Conservation (phyloP, 2,113 vertebrate genomes). For the Hyla sarda region DNA sequence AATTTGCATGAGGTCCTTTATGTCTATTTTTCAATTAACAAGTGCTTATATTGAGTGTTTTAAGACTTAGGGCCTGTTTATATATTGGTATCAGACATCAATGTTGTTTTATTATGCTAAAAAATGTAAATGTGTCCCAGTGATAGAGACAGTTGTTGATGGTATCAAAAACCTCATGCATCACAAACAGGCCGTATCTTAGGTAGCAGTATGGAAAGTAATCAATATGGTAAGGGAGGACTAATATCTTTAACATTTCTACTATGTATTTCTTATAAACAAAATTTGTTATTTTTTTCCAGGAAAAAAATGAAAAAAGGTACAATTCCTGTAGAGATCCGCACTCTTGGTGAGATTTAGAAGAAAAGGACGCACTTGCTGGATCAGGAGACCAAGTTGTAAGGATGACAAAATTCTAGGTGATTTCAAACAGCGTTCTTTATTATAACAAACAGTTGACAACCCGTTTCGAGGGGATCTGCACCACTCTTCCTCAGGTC, state of each 20-base stretch:
- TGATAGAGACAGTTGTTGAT: background rate
- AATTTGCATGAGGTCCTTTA: background rate
- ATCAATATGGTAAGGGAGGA: background rate
- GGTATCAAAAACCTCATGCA: background rate
- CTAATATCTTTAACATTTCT: background rate
- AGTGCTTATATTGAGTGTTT: background rate
- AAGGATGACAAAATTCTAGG: too few species aligned
- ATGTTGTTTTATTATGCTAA: background rate
- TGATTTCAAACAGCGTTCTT: too few species aligned
- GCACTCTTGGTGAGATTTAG: too few species aligned
- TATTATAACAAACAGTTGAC: too few species aligned
- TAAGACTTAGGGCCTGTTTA: background rate
- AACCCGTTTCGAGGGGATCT: too few species aligned
- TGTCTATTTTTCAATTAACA: background rate
- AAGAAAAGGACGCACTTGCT: too few species aligned
- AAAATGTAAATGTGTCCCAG: background rate
- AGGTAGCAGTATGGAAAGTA: background rate
- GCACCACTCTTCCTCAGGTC: too few species aligned
- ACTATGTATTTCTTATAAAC: background rate
- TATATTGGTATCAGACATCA: background rate
- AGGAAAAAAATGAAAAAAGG: too few species aligned
- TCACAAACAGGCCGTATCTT: background rate
- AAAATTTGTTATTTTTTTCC: too few species aligned
- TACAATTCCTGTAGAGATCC: too few species aligned
- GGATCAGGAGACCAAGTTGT: too few species aligned